Base-by-base conservation (phyloP, 2,797 vertebrate species). In the Phrynocephalus forsythii region DNA sequence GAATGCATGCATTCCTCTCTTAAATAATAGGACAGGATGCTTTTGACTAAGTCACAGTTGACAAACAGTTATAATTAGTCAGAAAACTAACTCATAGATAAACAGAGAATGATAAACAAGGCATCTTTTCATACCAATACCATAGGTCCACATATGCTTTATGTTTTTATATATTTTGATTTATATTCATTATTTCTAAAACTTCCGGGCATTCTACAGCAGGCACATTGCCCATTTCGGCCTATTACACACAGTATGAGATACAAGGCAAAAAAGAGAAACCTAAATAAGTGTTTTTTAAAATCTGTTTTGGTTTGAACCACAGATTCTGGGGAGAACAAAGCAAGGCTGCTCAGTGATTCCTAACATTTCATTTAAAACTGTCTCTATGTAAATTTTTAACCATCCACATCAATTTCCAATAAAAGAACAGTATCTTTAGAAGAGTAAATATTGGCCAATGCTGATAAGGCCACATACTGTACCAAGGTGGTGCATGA, bases 371-470 rank as follows among this genome's bases (percentile, higher is more conserved):
- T 90, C 88, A 76, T 94, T 87, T n/a, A 92, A 81, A 79, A 66
- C 76, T 81, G 56, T 44, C 88, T 81, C 48, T 63, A 56, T 86
- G 84, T 86, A 84, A 87, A 0, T 1, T 85, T 93, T 91, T 93
- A 69, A 71, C 22, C 85, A 13, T 86, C 87, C 91, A 86, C 0
- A n/a, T 82, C 87, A 87, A 85, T 38, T 89, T 83, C 86, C 2
- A 4, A 2, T 48, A 0, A 0, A 92, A 91, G 76, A 89, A 85
- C 79, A 8, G 0, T 60, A 16, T 0, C n/a, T 89, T 91, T 90
- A 10, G 52, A 20, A 89, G 50, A 94, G 87, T 87, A 94, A 94
- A 96, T 91, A 4, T 79, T 91, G 90, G 91, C 92, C 83, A 0
- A 0, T 89, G 75, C 88, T 93, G 94, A 86, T 78, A 90, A 83